phyloP scores from a whole-genome alignment of 1,140 invertebrate species.

The Aleiodes sp. region DNA sequence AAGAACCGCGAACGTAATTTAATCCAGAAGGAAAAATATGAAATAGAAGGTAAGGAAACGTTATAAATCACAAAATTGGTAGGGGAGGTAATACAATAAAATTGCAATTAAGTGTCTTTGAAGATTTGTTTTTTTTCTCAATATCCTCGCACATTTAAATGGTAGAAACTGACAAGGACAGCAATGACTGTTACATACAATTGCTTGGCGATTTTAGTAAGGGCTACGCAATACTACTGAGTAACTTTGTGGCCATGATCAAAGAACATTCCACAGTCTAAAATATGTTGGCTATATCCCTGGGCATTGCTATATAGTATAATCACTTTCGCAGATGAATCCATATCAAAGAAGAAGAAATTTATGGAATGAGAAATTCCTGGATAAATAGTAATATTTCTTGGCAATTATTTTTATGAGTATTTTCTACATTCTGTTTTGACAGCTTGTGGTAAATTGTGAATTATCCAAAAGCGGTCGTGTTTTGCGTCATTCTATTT shows the following conservation, averaged over 20 bases:
- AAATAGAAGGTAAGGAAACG: too few relatives aligned
- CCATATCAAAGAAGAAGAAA: conserved; percentile 43
- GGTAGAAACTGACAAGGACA: conserved; percentile 32
- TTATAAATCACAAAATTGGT: not conserved
- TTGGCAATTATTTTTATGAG: not conserved
- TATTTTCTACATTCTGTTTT: not conserved
- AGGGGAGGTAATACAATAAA: not conserved
- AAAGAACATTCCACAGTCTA: conserved; percentile 48
- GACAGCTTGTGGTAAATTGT: not conserved
- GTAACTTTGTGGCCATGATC: conserved; percentile 42
- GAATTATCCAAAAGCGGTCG: not conserved
- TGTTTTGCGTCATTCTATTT: not conserved
- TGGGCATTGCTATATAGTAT: conserved; percentile 1
- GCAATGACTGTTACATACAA: conserved; percentile 22
- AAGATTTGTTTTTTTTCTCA: not conserved
- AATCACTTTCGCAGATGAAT: conserved; percentile 32
- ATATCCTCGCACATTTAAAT: conserved; percentile 14
- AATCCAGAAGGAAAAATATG: not conserved
- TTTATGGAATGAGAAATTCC: conserved; percentile 1
- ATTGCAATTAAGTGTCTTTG: not conserved
- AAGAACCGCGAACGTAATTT: conserved; percentile 28
- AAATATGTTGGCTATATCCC: conserved; percentile 38
- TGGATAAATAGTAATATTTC: not conserved
- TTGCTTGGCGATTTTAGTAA: not conserved
- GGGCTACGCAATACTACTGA: conserved; percentile 23